Evolutionary conservation across 92 coral and sea anemone genomes (phyloP).

Genomic region (Palythoa heliodiscus): DNA sequence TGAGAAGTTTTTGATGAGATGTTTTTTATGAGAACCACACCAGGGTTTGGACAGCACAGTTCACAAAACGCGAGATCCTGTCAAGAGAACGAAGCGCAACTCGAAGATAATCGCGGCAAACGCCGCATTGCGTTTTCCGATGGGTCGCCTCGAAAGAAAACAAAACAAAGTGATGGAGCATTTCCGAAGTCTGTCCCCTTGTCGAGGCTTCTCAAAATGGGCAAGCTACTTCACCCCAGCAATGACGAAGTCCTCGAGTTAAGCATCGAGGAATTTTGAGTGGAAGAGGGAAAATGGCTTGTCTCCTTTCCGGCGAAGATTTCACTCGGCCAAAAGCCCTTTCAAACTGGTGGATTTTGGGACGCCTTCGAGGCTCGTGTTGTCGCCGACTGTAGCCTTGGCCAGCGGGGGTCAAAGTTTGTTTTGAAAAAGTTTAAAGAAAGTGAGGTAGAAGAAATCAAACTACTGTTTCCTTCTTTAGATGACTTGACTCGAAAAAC

Average conservation of each 20-base stretch:
- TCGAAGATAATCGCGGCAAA: conserved; percentile 1
- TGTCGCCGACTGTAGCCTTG: conserved; percentile 7
- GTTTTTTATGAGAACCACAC: conserved; percentile 1
- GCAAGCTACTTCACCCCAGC: not conserved
- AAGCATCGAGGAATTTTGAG: not conserved
- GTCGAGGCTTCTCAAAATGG: no score
- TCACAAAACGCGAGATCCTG: not conserved
- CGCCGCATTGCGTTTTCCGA: not conserved
- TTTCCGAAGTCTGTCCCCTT: conserved; percentile 1
- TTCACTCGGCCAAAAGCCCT: conserved; percentile 1
- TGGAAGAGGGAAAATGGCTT: not conserved
- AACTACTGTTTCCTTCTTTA: conserved; percentile 2
- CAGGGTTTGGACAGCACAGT: not conserved
- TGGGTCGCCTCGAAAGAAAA: conserved; percentile 1
- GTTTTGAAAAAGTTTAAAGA: conserved; percentile 1
- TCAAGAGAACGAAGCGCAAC: not conserved
- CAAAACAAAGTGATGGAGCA: not conserved
- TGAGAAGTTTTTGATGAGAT: no score
- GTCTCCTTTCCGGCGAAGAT: not conserved
- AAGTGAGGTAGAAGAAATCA: conserved; percentile 13
- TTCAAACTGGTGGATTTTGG: not conserved
- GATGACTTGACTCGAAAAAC: not conserved
- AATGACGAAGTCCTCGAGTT: conserved; percentile 1
- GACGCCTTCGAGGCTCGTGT: conserved; percentile 1
- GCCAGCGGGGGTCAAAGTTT: conserved; percentile 3